Conservation (phyloP, 2,797 vertebrate species). For the Enoplosus armatus region DNA sequence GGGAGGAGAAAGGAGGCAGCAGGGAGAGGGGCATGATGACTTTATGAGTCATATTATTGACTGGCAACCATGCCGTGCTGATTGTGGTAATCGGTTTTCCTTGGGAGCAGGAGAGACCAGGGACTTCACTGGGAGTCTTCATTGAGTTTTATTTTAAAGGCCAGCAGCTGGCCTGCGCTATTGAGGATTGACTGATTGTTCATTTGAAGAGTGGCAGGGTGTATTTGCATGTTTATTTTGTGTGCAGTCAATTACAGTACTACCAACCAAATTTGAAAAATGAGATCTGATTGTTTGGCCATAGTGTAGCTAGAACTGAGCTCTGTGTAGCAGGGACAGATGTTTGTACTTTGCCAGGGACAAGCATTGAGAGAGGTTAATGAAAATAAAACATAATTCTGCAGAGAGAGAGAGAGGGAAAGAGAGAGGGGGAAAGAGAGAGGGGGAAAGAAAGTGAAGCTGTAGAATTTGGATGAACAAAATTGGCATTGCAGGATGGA, state of each 20-base stretch:
- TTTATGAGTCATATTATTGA: constrained; percentile 82
- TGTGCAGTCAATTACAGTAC: constrained; percentile 28
- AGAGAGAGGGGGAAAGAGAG: constrained; percentile 13
- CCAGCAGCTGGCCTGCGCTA: constrained; percentile 68
- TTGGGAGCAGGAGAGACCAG: constrained; percentile 56
- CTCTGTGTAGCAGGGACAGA: constrained; percentile 39
- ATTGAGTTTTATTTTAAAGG: constrained; percentile 68
- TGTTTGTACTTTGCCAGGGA: constrained; percentile 44
- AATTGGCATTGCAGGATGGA: constrained; percentile 28
- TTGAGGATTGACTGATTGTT: constrained; percentile 50
- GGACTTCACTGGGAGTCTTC: constrained; percentile 58
- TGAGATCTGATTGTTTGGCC: constrained; percentile 42
- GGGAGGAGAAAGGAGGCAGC: constrained; percentile 59
- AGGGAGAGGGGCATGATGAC: constrained; percentile 60
- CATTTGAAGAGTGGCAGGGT: constrained; percentile 25
- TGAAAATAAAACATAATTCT: constrained; percentile 32
- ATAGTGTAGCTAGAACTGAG: constrained; percentile 14
- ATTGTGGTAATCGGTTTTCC: constrained; percentile 79
- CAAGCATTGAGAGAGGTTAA: constrained; percentile 29
- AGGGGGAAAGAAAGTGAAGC: constrained; percentile 27
- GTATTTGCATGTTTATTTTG: constrained; percentile 51
- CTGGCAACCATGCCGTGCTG: constrained; percentile 72
- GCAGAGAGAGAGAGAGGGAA: constrained; percentile 18
- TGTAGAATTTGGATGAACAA: constrained; percentile 37
- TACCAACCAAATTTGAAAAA: constrained; percentile 49